These are phyloP conservation scores for Petrocephalus microphthalmus DNA, from an alignment of 2,113 vertebrate genomes.

Conservation along the genomic window DNA sequence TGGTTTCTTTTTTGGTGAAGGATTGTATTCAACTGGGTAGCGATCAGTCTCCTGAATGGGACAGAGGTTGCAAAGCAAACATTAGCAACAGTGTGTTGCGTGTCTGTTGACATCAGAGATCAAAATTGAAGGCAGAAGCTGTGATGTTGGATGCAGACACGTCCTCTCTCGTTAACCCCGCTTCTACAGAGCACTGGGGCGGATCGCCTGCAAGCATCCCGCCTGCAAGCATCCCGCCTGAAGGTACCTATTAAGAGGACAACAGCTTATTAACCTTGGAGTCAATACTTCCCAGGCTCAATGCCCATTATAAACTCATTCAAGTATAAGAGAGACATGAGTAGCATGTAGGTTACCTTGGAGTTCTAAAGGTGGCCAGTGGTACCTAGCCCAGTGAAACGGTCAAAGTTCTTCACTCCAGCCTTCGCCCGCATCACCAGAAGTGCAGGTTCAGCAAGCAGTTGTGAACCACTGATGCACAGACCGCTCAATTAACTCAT, in stretches of 20 bases:
- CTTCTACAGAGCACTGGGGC: neutral
- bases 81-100: neutral
- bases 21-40: neutral
- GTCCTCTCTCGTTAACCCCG: constrained; percentile 7
- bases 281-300: constrained; percentile 54
- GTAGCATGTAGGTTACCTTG: constrained; percentile 4
- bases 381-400: neutral
- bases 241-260: constrained; percentile 55
- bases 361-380: neutral
- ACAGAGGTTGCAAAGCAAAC: neutral
- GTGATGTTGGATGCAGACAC: neutral
- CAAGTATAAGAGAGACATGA: constrained; percentile 12
- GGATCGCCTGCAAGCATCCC: neutral
- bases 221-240: constrained; percentile 4
- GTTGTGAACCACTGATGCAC: neutral
- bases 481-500: neutral
- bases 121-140: neutral
- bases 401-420: neutral
- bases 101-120: neutral
- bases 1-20: neutral
- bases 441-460: neutral
- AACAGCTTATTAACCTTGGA: constrained; percentile 61
- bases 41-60: neutral
- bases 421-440: neutral
- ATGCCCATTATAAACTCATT: constrained; percentile 54